These are phyloP conservation scores for Colistium nudipinnis DNA, from an alignment of 2,113 vertebrate species.

Conservation along the genomic window DNA sequence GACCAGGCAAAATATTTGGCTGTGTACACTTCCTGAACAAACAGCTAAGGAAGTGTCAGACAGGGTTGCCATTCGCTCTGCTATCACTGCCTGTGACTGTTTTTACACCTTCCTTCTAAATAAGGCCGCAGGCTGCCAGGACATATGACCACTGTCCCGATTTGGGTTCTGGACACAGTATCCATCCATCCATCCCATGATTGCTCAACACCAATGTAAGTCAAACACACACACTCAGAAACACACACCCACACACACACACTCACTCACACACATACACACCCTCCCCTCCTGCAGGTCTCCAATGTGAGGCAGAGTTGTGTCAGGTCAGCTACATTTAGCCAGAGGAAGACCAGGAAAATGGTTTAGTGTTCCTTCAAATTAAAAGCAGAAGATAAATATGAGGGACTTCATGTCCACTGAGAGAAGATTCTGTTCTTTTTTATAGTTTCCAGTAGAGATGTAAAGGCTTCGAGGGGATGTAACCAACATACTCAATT, in stretches of 20 bases:
- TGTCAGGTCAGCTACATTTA: conserved; percentile 36
- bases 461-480: too few relatives aligned
- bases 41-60: conserved; percentile 80
- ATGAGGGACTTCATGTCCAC: too few relatives aligned
- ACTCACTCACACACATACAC: background rate
- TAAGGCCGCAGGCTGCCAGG: conserved; percentile 85
- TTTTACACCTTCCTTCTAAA: conserved; percentile 93
- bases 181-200: conserved; percentile 81
- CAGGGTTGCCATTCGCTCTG: conserved; percentile 82
- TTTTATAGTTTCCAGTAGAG: too few relatives aligned
- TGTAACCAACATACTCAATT: too few relatives aligned
- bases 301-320: conserved; percentile 76
- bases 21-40: conserved; percentile 76
- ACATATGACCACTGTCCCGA: conserved; percentile 82
- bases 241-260: conserved; percentile 30
- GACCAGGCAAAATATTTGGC: conserved; percentile 66
- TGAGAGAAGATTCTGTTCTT: too few relatives aligned
- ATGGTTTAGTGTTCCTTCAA: conserved; percentile 43
- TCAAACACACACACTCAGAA: conserved; percentile 47
- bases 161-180: conserved; percentile 83
- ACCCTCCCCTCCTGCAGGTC: conserved; percentile 49
- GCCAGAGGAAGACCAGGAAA: conserved; percentile 32
- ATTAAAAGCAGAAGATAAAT: conserved; percentile 47
- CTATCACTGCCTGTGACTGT: conserved; percentile 81
- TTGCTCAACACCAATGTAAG: conserved; percentile 82